phyloP scores from a whole-genome alignment of 2,113 vertebrate species.

The Elaphurus davidianus region DNA sequence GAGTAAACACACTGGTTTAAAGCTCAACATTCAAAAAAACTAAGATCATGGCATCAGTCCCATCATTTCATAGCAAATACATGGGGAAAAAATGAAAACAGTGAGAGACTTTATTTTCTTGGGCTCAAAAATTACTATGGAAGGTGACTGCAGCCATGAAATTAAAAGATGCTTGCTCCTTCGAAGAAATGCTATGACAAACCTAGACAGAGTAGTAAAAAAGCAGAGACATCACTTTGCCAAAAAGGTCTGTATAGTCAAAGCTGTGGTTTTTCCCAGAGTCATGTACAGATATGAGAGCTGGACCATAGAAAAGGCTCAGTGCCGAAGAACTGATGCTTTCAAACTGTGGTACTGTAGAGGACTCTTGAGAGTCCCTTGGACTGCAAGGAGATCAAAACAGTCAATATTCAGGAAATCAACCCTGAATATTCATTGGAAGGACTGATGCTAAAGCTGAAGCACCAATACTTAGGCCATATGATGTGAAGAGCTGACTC shows the following conservation, averaged over 20 bases:
- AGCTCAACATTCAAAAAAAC: background rate
- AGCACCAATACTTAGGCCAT: background rate
- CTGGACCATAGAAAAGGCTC: background rate
- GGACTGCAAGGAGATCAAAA: background rate
- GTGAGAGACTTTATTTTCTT: background rate
- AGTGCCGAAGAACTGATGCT: background rate
- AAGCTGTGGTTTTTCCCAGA: background rate
- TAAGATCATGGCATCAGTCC: background rate
- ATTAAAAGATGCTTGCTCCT: background rate
- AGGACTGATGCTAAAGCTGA: background rate
- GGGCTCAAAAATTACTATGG: background rate
- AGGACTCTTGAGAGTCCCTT: background rate
- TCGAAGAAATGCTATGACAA: rapidly evolving
- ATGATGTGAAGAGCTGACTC: background rate
- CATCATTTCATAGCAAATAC: background rate
- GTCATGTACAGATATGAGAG: background rate
- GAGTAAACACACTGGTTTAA: background rate
- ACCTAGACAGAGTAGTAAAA: background rate
- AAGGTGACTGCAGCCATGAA: background rate
- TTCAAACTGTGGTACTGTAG: background rate
- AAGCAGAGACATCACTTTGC: background rate
- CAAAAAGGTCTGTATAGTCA: background rate
- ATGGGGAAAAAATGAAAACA: background rate
- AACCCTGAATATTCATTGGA: background rate
- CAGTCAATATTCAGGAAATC: background rate